Percentiles rank a stretch among this genome's conserved stretches.
These are phyloP conservation scores for Camelus bactrianus DNA, from an alignment of 2,113 vertebrate species.

Conservation along the genomic window DNA sequence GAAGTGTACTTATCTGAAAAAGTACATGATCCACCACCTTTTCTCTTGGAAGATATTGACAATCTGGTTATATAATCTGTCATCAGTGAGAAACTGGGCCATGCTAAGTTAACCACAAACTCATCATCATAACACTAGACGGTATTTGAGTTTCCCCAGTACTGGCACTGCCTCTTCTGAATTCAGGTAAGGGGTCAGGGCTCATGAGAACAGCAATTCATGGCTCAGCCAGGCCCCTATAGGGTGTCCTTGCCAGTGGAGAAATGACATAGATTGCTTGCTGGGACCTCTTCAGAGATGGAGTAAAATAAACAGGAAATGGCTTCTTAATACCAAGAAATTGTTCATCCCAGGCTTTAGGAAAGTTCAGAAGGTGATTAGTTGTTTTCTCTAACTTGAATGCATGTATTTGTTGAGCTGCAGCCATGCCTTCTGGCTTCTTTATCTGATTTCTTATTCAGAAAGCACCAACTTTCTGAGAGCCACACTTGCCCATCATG, in stretches of 20 bases:
- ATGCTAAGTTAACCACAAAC: background rate
- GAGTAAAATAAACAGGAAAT: constrained; percentile 28
- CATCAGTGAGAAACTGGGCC: background rate
- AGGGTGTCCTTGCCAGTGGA: background rate
- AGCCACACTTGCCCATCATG: background rate
- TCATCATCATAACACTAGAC: background rate
- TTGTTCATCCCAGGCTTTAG: background rate
- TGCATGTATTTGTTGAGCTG: background rate
- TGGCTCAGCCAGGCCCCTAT: background rate
- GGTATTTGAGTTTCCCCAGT: background rate
- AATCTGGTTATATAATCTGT: background rate
- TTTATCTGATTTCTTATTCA: background rate
- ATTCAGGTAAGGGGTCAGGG: background rate
- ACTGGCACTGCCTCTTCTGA: background rate
- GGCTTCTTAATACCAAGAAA: constrained; percentile 24
- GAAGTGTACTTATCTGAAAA: constrained; percentile 23
- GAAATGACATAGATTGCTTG: background rate
- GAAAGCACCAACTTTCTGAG: background rate
- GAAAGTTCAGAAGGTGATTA: background rate
- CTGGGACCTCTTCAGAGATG: background rate
- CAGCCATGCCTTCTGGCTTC: background rate
- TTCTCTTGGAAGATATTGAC: constrained; percentile 47
- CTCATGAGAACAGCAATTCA: background rate
- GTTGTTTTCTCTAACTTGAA: background rate
- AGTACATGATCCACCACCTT: background rate